phyloP scores from a whole-genome alignment of 2,113 vertebrate genomes.

The human (Homo sapiens) region DNA sequence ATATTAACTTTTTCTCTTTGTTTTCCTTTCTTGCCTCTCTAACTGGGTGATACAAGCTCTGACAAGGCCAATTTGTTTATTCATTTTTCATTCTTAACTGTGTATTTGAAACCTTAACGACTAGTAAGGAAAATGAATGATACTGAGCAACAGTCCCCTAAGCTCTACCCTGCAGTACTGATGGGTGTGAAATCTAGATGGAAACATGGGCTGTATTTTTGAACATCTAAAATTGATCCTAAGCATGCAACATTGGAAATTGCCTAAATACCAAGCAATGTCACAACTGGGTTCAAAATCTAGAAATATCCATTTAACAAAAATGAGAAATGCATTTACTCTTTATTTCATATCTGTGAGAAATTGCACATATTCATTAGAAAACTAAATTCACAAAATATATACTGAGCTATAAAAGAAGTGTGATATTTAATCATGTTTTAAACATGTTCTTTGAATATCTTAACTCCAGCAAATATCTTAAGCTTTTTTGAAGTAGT shows the following conservation, averaged over 20 bases:
- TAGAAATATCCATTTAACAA: constrained; percentile 12
- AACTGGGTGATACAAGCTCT: constrained; percentile 52
- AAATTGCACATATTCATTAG: constrained; percentile 15
- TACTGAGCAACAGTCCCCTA: neutral
- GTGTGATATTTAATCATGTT: neutral
- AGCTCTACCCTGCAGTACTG: neutral
- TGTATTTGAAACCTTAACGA: constrained; percentile 68
- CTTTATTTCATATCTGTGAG: constrained; percentile 24
- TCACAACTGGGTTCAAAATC: neutral
- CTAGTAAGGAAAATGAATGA: constrained; percentile 68
- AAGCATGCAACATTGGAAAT: neutral
- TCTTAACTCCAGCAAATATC: constrained; percentile 6
- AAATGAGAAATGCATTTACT: neutral
- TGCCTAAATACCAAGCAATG: neutral
- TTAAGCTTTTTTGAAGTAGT: constrained; percentile 24
- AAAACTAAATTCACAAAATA: constrained; percentile 15
- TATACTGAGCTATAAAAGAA: neutral
- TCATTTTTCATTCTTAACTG: constrained; percentile 77
- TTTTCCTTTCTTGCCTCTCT: constrained; percentile 62
- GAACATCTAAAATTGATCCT: constrained; percentile 27
- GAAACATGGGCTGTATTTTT: neutral
- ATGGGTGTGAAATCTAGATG: constrained; percentile 38
- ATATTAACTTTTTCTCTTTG: constrained; percentile 1
- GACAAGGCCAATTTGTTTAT: constrained; percentile 77
- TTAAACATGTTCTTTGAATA: neutral